phyloP scores from a whole-genome alignment of 1,140 invertebrate species.

The Hesperophylax magnus region DNA sequence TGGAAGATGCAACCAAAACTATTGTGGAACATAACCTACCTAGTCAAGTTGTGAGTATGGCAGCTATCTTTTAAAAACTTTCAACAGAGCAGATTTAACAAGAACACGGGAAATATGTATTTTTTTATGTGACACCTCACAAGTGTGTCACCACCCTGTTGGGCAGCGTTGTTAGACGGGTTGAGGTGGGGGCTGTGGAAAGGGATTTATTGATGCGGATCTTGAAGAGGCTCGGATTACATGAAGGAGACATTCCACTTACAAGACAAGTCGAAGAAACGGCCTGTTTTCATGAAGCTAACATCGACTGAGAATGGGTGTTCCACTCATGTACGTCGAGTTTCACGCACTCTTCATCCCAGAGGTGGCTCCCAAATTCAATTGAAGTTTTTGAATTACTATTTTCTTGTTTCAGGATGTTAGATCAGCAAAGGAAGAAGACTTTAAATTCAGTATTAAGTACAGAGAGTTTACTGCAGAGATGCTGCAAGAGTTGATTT shows the following conservation, averaged over 20 bases:
- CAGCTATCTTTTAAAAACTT: neutral
- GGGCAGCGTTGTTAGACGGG: too few relatives aligned
- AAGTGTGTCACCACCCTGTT: too few relatives aligned
- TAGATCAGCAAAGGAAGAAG: constrained; percentile 78
- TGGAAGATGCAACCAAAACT: constrained; percentile 89
- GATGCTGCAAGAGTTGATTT: constrained; percentile 91
- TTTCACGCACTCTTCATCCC: too few relatives aligned
- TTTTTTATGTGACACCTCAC: neutral
- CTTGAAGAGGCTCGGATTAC: too few relatives aligned
- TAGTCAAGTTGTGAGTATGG: constrained; percentile 78
- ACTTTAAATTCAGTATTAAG: constrained; percentile 88
- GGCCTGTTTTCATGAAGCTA: too few relatives aligned
- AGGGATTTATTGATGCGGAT: too few relatives aligned
- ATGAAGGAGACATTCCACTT: too few relatives aligned
- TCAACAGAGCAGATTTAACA: neutral
- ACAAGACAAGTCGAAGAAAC: too few relatives aligned
- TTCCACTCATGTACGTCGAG: too few relatives aligned
- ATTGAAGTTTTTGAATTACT: neutral
- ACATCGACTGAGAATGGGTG: too few relatives aligned
- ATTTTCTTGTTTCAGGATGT: constrained; percentile 75
- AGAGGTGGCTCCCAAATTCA: neutral
- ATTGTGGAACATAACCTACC: constrained; percentile 94
- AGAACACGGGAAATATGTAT: too few relatives aligned
- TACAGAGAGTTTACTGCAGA: constrained; percentile 91
- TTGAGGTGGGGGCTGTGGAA: too few relatives aligned